phyloP scores from a whole-genome alignment of 2,888 invertebrate genomes.

The Imbricaverruca yamaguchii region DNA sequence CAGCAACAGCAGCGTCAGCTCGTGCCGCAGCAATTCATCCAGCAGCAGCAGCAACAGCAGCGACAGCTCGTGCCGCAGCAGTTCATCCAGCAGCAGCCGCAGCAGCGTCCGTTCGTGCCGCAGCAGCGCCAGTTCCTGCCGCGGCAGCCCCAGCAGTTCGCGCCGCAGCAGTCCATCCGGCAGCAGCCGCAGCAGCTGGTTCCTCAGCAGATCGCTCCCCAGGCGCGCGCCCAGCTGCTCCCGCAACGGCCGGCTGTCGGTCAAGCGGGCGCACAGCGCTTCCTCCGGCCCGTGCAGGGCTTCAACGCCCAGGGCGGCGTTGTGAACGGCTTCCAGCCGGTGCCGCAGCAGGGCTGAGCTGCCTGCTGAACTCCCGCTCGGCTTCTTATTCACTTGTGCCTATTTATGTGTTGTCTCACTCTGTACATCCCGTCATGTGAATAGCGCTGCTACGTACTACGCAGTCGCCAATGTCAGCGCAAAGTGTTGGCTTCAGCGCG shows the following conservation, averaged over 20 bases:
- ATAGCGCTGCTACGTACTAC: not conserved
- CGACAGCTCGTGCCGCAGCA: slow-evolving; percentile 17
- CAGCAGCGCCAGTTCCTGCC: slow-evolving; percentile 22
- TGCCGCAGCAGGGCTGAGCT: not conserved
- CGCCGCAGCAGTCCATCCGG: not conserved
- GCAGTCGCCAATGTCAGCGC: not conserved
- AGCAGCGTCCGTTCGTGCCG: slow-evolving; percentile 19
- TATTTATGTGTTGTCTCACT: not conserved
- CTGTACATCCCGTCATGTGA: not conserved
- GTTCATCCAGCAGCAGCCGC: not conserved
- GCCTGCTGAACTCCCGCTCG: not conserved
- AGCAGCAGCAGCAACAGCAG: not conserved
- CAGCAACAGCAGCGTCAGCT: not conserved
- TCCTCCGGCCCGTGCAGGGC: slow-evolving; percentile 10
- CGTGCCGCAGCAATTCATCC: not conserved
- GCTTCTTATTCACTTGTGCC: not conserved
- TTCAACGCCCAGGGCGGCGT: not conserved
- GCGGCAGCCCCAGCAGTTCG: not conserved
- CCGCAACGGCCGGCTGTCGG: not conserved
- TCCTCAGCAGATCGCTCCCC: slow-evolving; percentile 24
- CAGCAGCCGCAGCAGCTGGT: not conserved
- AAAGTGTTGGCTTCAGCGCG: not conserved
- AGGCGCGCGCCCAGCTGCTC: slow-evolving; percentile 4
- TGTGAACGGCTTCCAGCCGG: not conserved
- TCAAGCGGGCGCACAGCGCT: not conserved